Conservation (phyloP, 2,888 invertebrate species). For the Sturmia bella region DNA sequence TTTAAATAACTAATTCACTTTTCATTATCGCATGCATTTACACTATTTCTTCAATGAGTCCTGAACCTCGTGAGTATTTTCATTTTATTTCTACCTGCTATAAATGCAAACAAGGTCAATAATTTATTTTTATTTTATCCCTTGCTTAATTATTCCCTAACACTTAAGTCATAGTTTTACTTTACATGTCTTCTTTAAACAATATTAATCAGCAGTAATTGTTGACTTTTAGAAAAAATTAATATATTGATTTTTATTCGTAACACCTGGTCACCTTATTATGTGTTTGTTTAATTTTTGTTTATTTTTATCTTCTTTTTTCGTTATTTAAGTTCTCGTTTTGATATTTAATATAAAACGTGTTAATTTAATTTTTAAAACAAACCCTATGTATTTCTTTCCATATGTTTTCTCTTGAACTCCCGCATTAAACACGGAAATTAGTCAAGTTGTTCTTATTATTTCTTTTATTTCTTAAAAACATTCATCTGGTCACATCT, state of each 20-base stretch:
- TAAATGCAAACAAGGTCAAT: no score
- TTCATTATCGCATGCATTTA: no score
- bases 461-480: slow-evolving; percentile 2
- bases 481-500: slow-evolving; percentile 40
- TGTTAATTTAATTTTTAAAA: slow-evolving; percentile 52
- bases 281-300: not conserved
- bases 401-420: not conserved
- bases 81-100: no score
- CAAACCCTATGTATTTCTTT: slow-evolving; percentile 1
- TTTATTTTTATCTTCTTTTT: slow-evolving; percentile 6
- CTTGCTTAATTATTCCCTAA: no score
- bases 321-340: slow-evolving; percentile 38
- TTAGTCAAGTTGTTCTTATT: slow-evolving; percentile 38
- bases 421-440: slow-evolving; percentile 66
- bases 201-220: no score
- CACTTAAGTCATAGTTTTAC: no score
- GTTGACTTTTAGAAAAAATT: not conserved
- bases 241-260: no score
- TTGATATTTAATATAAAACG: slow-evolving; percentile 53
- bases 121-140: no score
- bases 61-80: no score
- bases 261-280: slow-evolving; percentile 56
- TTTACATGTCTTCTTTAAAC: no score
- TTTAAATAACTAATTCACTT: no score
- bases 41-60: no score